Evolutionary conservation across 2,113 vertebrate genomes (phyloP).

Genomic region (Oryzias woworae): DNA sequence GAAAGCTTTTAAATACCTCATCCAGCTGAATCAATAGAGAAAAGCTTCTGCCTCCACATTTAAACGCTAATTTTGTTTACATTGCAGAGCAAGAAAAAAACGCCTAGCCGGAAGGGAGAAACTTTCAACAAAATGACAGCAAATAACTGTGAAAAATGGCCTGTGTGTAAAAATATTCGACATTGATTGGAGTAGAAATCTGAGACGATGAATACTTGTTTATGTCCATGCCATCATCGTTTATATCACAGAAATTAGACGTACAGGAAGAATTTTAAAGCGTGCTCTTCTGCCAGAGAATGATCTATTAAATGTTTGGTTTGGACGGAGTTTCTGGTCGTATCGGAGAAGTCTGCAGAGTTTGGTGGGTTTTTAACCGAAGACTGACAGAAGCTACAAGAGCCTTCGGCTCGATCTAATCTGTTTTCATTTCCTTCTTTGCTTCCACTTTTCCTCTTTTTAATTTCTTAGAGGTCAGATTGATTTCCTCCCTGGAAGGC

Average conservation of each 20-base stretch:
- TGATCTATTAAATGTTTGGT: slow-evolving; percentile 4
- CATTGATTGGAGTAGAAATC: slow-evolving; percentile 42
- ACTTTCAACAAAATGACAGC: slow-evolving; percentile 44
- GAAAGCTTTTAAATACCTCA: slow-evolving; percentile 30
- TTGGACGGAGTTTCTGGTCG: neutral
- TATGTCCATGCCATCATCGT: slow-evolving; percentile 28
- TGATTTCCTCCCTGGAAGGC: neutral
- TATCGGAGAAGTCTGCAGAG: neutral
- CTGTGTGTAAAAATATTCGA: slow-evolving; percentile 40
- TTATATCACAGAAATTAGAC: slow-evolving; percentile 50
- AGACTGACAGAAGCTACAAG: slow-evolving; percentile 20
- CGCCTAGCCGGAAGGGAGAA: slow-evolving; percentile 18
- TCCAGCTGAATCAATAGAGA: slow-evolving; percentile 41
- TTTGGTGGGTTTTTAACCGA: slow-evolving; percentile 14
- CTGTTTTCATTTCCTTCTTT: slow-evolving; percentile 36
- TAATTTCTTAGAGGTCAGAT: slow-evolving; percentile 34
- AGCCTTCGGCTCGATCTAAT: slow-evolving; percentile 25
- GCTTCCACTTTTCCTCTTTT: slow-evolving; percentile 12
- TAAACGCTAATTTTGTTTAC: slow-evolving; percentile 39
- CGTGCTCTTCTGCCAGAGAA: slow-evolving; percentile 1
- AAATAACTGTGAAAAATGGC: slow-evolving; percentile 63
- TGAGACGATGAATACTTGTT: slow-evolving; percentile 62
- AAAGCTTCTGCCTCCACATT: slow-evolving; percentile 21
- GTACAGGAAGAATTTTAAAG: slow-evolving; percentile 13
- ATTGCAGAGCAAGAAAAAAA: slow-evolving; percentile 22